Percentiles rank a stretch among this genome's conserved stretches.
Evolutionary conservation across 2,888 invertebrate species (phyloP).

Genomic region (Eilema griseolum): DNA sequence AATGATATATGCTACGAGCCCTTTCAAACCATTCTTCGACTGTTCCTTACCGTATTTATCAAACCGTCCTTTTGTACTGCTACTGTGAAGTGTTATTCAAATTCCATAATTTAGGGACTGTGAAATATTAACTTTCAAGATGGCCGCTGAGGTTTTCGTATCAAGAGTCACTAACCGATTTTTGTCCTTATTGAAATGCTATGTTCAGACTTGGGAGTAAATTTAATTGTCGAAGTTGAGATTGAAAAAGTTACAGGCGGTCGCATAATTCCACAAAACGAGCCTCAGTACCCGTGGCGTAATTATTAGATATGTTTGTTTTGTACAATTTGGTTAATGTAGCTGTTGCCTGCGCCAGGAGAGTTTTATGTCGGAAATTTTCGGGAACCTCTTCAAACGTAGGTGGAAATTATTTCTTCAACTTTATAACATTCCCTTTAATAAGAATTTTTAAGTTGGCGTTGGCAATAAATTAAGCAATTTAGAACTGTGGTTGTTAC

Average conservation of each 20-base stretch:
- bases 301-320: constrained; percentile 83
- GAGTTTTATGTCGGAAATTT: constrained; percentile 73
- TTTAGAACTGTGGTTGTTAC: constrained; percentile 35
- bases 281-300: constrained; percentile 67
- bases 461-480: constrained; percentile 50
- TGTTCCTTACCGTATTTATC: constrained; percentile 71
- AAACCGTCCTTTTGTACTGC: constrained; percentile 59
- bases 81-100: constrained; percentile 34
- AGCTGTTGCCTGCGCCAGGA: constrained; percentile 57
- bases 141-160: constrained; percentile 46
- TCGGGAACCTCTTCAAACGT: constrained; percentile 65
- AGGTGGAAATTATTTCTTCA: constrained; percentile 71
- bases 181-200: constrained; percentile 79
- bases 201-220: constrained; percentile 77
- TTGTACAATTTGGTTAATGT: constrained; percentile 81
- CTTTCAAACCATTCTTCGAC: constrained; percentile 67
- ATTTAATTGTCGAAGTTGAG: constrained; percentile 85
- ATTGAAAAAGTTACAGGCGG: constrained; percentile 84
- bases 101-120: constrained; percentile 26
- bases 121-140: constrained; percentile 32
- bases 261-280: constrained; percentile 78
- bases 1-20: constrained; percentile 75
- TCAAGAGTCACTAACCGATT: constrained; percentile 61
- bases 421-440: constrained; percentile 64
- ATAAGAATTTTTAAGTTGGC: constrained; percentile 55